Conservation (phyloP, 2,888 invertebrate genomes). For the Carterocephalus palaemon region DNA sequence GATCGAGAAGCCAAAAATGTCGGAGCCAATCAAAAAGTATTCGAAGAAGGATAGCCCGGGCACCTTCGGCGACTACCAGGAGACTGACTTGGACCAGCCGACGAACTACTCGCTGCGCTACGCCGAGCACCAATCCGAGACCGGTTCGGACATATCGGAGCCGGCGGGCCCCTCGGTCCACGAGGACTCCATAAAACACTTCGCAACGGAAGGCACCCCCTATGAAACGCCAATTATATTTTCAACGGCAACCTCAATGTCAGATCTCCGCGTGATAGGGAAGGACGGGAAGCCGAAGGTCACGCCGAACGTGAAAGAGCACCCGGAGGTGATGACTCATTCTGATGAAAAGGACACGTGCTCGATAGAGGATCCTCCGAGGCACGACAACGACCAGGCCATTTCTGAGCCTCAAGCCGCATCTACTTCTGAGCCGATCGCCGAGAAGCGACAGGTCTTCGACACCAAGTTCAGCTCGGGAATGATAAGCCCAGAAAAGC, state of each 20-base stretch:
- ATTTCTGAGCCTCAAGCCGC: conserved; percentile 52
- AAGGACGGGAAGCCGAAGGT: conserved; percentile 61
- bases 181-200: conserved; percentile 93
- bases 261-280: conserved; percentile 84
- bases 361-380: conserved; percentile 68
- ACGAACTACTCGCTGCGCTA: conserved; percentile 95
- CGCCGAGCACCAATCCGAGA: conserved; percentile 89
- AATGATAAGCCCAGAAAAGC: conserved; percentile 87
- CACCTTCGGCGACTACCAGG: conserved; percentile 85
- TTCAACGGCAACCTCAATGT: conserved; percentile 94
- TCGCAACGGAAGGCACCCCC: conserved; percentile 95
- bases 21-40: conserved; percentile 48
- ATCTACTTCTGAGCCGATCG: conserved; percentile 41
- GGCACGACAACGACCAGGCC: conserved; percentile 68
- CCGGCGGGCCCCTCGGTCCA: conserved; percentile 74
- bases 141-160: conserved; percentile 73
- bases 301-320: conserved; percentile 55
- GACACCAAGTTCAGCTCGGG: conserved; percentile 82
- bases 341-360: conserved; percentile 74
- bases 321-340: conserved; percentile 70
- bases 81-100: conserved; percentile 94
- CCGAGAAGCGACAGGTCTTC: conserved; percentile 56
- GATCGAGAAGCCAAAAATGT: conserved; percentile 50
- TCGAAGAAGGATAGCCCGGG: conserved; percentile 60
- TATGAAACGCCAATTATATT: conserved; percentile 89